A percentile compares a stretch with the other conserved stretches of the same genome.
These are phyloP conservation scores for Drosophila nannoptera DNA, from an alignment of 1,140 invertebrate species.

Conservation along the genomic window DNA sequence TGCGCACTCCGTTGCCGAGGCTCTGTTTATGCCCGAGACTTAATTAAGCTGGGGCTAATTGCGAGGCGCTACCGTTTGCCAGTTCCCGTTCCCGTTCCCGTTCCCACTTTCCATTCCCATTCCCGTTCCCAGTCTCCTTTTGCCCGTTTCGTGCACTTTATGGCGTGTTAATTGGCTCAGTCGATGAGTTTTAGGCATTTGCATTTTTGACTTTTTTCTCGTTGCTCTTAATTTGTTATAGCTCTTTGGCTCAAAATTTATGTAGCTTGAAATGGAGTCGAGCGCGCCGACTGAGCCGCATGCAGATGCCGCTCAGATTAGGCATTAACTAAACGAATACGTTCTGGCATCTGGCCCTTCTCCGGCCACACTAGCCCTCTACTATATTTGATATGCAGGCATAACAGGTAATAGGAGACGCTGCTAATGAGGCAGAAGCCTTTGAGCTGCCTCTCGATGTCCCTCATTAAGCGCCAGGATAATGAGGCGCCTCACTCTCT, in stretches of 20 bases:
- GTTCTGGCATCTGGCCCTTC: too few species aligned
- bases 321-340: background rate
- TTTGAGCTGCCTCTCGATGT: too few species aligned
- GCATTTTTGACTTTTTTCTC: constrained; percentile 1
- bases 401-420: too few species aligned
- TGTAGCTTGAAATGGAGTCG: constrained; percentile 40
- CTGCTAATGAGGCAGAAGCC: too few species aligned
- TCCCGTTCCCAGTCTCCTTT: constrained; percentile 5
- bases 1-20: constrained; percentile 37
- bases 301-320: background rate
- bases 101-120: background rate
- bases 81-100: constrained; percentile 10
- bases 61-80: constrained; percentile 66
- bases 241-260: constrained; percentile 15
- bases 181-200: constrained; percentile 33
- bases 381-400: too few species aligned
- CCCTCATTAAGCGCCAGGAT: too few species aligned
- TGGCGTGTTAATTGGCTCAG: constrained; percentile 36
- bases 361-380: too few species aligned
- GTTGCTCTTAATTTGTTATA: constrained; percentile 19
- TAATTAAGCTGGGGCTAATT: constrained; percentile 68
- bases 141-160: constrained; percentile 32
- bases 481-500: too few species aligned
- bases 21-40: constrained; percentile 58
- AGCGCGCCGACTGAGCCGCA: background rate